Evolutionary conservation across 2,888 invertebrate species (phyloP).

Genomic region (Acutogordius australiensis): DNA sequence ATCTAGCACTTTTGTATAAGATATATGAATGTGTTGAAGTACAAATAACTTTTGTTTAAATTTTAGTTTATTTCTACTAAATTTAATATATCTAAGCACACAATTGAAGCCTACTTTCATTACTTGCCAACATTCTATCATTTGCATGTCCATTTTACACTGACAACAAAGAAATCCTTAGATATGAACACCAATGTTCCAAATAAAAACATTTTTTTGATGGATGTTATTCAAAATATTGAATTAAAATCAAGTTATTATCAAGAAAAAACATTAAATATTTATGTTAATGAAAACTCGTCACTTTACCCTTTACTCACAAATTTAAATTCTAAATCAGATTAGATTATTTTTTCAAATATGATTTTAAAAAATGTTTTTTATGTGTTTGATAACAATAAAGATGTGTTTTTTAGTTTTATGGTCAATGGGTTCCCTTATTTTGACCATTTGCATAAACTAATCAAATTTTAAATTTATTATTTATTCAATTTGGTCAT

Average conservation of each 20-base stretch:
- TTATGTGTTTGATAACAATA: no score
- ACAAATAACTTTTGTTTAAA: no score
- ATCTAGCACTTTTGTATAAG: not conserved
- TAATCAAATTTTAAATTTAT: no score
- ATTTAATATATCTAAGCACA: not conserved
- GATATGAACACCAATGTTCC: not conserved
- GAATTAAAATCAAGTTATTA: not conserved
- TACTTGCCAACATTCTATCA: not conserved
- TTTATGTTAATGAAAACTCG: not conserved
- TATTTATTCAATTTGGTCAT: no score
- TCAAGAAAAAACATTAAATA: not conserved
- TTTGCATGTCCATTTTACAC: not conserved
- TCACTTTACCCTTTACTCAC: no score
- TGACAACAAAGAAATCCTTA: not conserved
- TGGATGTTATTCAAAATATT: not conserved
- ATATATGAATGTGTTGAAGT: not conserved
- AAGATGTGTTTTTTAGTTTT: no score
- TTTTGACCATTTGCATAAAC: no score
- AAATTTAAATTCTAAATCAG: no score
- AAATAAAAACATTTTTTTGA: not conserved
- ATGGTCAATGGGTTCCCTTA: no score
- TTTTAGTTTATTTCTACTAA: not conserved
- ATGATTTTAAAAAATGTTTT: no score
- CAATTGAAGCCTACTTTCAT: not conserved
- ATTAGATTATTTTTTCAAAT: no score